Conservation (phyloP, 2,888 invertebrate species). For the Griposia aprilina region DNA sequence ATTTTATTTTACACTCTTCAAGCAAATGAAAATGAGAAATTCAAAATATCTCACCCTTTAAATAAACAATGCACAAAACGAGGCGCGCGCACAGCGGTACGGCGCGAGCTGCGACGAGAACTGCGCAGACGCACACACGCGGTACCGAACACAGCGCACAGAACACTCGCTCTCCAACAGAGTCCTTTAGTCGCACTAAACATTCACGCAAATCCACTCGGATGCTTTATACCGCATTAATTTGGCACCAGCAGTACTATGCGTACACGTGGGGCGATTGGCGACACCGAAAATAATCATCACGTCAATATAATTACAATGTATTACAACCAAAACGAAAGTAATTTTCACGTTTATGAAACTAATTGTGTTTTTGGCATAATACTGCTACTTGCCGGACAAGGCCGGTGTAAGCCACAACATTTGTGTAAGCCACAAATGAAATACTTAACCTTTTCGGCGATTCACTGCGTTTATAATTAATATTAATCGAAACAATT, state of each 20-base stretch:
- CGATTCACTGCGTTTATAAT: slow-evolving; percentile 39
- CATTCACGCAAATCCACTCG: slow-evolving; percentile 46
- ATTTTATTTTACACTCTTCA: not conserved
- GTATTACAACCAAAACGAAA: slow-evolving; percentile 51
- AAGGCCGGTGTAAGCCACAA: slow-evolving; percentile 26
- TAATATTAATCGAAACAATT: slow-evolving; percentile 27
- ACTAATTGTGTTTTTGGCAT: slow-evolving; percentile 14
- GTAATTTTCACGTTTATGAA: slow-evolving; percentile 40
- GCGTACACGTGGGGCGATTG: slow-evolving; percentile 57
- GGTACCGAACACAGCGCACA: slow-evolving; percentile 26
- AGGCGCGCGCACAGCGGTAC: slow-evolving; percentile 62
- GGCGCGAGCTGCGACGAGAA: slow-evolving; percentile 56
- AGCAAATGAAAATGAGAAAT: slow-evolving; percentile 2
- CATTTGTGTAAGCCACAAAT: slow-evolving; percentile 45
- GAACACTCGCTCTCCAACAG: slow-evolving; percentile 40
- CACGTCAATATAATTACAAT: slow-evolving; percentile 58
- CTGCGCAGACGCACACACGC: slow-evolving; percentile 57
- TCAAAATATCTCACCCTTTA: slow-evolving; percentile 60
- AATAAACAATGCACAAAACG: slow-evolving; percentile 41
- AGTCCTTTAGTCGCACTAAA: slow-evolving; percentile 60
- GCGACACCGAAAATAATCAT: slow-evolving; percentile 57
- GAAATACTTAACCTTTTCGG: slow-evolving; percentile 53
- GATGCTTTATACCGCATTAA: slow-evolving; percentile 49
- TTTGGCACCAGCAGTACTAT: slow-evolving; percentile 50
- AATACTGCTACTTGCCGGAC: not conserved